Evolutionary conservation across 1,140 invertebrate genomes (phyloP).

Genomic region (Drosophila pseudoobscura): DNA sequence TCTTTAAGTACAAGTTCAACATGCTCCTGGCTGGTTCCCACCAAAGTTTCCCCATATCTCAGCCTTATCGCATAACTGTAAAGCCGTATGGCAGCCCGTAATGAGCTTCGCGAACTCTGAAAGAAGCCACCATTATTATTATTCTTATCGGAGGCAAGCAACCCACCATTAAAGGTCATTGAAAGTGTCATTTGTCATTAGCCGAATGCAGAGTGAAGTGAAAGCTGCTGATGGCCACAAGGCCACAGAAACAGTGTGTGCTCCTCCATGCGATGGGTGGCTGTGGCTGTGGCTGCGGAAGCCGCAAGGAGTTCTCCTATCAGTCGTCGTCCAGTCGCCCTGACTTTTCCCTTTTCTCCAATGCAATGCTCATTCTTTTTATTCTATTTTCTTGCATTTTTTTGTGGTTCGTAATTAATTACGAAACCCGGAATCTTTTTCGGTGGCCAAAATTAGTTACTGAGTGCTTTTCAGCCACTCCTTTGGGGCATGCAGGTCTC

Average conservation of each 20-base stretch:
- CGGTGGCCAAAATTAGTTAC: slow-evolving; percentile 6
- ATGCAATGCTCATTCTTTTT: not conserved
- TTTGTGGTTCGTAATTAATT: slow-evolving; percentile 56
- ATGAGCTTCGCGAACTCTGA: slow-evolving; percentile 28
- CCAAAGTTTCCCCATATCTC: not conserved
- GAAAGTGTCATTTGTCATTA: slow-evolving; percentile 35
- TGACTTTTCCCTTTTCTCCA: slow-evolving; percentile 12
- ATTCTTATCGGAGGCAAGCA: slow-evolving; percentile 32
- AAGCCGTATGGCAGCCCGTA: not conserved
- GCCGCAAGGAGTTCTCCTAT: slow-evolving; percentile 34
- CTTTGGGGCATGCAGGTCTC: not conserved
- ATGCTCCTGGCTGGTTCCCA: not conserved
- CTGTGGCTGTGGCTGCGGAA: too few species aligned
- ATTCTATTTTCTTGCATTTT: slow-evolving; percentile 2
- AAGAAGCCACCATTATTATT: slow-evolving; percentile 23
- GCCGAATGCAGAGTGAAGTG: slow-evolving; percentile 33
- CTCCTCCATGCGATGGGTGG: not conserved
- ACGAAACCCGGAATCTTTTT: slow-evolving; percentile 17
- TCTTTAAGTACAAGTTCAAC: too few species aligned
- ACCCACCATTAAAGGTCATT: slow-evolving; percentile 20
- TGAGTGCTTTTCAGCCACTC: not conserved
- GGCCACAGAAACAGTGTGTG: slow-evolving; percentile 4
- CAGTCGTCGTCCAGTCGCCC: slow-evolving; percentile 43
- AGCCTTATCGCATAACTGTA: not conserved
- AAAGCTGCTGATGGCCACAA: slow-evolving; percentile 46